These are phyloP conservation scores for Sinocyclocheilus anophthalmus DNA, from an alignment of 2,113 vertebrate species.

Conservation along the genomic window DNA sequence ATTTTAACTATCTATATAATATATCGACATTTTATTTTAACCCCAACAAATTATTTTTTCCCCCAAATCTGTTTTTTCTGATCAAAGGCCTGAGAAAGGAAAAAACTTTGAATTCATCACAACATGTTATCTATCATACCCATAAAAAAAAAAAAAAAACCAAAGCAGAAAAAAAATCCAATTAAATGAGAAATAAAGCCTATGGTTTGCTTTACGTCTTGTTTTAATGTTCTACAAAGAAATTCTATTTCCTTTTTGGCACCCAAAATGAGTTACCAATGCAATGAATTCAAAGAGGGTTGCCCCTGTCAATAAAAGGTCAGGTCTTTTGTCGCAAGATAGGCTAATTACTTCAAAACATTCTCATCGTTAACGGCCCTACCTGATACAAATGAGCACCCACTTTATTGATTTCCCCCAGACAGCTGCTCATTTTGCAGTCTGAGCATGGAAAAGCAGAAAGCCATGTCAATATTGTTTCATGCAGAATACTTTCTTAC, in stretches of 20 bases:
- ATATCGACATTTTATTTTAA: too few relatives aligned
- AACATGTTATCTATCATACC: not conserved
- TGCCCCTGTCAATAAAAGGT: conserved; percentile 40
- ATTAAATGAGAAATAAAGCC: not conserved
- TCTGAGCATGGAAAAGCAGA: conserved; percentile 26
- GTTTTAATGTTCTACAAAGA: conserved; percentile 20
- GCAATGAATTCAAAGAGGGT: conserved; percentile 43
- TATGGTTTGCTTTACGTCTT: not conserved
- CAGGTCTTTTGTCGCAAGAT: conserved; percentile 54
- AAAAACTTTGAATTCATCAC: not conserved
- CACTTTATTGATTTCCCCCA: conserved; percentile 40
- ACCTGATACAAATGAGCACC: conserved; percentile 51
- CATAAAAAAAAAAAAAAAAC: not conserved
- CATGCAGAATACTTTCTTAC: conserved; percentile 28
- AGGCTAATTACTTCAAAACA: conserved; percentile 60
- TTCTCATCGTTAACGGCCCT: conserved; percentile 56
- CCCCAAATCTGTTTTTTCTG: too few relatives aligned
- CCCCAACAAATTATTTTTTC: too few relatives aligned
- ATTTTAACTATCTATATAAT: too few relatives aligned
- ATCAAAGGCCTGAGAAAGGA: too few relatives aligned
- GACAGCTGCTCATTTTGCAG: conserved; percentile 43
- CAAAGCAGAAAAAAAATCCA: not conserved
- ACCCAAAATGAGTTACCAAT: conserved; percentile 43
- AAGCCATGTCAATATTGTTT: conserved; percentile 47
- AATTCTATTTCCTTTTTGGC: conserved; percentile 43